phyloP scores from a whole-genome alignment of 35 echinoderm and acorn worm genomes.

The Amphiura filiformis region DNA sequence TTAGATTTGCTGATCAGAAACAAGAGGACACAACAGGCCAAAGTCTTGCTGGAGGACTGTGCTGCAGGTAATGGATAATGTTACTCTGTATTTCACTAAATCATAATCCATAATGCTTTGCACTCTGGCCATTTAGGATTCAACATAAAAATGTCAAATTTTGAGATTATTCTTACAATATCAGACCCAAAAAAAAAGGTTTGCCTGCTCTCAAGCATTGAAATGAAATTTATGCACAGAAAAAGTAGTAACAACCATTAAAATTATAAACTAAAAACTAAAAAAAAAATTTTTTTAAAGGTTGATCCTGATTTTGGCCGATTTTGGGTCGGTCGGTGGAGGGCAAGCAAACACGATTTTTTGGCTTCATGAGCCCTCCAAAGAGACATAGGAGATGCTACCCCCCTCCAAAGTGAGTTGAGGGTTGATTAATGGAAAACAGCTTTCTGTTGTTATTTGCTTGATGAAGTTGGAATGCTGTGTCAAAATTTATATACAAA shows the following conservation, averaged over 20 bases:
- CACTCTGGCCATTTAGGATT: not conserved
- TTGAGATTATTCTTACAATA: not conserved
- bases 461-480: not conserved
- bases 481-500: not conserved
- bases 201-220: not conserved
- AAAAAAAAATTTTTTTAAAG: too few species aligned
- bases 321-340: too few species aligned
- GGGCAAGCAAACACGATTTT: too few species aligned
- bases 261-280: too few species aligned
- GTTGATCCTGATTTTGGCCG: too few species aligned
- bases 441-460: not conserved
- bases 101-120: not conserved
- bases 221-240: too few species aligned
- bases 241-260: too few species aligned
- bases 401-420: not conserved
- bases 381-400: too few species aligned
- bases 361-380: too few species aligned
- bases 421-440: not conserved
- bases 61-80: conserved; percentile 33
- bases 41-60: conserved; percentile 47
- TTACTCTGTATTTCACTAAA: not conserved
- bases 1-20: conserved; percentile 62
- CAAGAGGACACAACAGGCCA: conserved; percentile 40
- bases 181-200: not conserved
- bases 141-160: not conserved